phyloP scores from a whole-genome alignment of 2,888 invertebrate genomes.

The Heteromyza rotundicornis region DNA sequence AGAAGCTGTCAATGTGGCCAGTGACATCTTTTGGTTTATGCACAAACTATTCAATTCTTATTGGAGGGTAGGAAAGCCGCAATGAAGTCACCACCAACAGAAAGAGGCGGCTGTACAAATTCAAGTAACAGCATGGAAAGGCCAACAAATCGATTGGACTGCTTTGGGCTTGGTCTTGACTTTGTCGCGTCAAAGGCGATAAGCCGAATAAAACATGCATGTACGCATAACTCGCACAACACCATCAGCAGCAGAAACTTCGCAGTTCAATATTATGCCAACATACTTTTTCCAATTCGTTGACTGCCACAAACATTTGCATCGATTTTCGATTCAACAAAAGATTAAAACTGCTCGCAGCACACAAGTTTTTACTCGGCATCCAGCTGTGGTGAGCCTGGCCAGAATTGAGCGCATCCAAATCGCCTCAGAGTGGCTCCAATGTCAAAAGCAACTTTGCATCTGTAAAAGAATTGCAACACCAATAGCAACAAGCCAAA shows the following conservation, averaged over 20 bases:
- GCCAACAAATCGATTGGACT: too few relatives aligned
- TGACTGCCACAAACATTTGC: too few relatives aligned
- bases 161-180: too few relatives aligned
- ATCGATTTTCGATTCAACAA: slow-evolving; percentile 19
- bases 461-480: background rate
- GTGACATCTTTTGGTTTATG: background rate
- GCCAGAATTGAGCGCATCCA: background rate
- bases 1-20: too few relatives aligned
- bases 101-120: too few relatives aligned
- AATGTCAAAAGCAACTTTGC: background rate
- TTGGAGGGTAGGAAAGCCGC: background rate
- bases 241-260: too few relatives aligned
- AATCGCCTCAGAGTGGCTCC: background rate
- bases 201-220: too few relatives aligned
- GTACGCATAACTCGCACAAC: too few relatives aligned
- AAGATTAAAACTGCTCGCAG: slow-evolving; percentile 23
- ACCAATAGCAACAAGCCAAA: background rate
- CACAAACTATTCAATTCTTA: background rate
- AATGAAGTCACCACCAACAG: too few relatives aligned
- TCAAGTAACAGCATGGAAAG: too few relatives aligned
- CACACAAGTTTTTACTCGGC: slow-evolving; percentile 10
- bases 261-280: background rate
- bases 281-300: background rate
- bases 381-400: slow-evolving; percentile 20
- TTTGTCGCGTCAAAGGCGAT: too few relatives aligned